phyloP scores from a whole-genome alignment of 1,140 invertebrate species.

The Ylistrum balloti region DNA sequence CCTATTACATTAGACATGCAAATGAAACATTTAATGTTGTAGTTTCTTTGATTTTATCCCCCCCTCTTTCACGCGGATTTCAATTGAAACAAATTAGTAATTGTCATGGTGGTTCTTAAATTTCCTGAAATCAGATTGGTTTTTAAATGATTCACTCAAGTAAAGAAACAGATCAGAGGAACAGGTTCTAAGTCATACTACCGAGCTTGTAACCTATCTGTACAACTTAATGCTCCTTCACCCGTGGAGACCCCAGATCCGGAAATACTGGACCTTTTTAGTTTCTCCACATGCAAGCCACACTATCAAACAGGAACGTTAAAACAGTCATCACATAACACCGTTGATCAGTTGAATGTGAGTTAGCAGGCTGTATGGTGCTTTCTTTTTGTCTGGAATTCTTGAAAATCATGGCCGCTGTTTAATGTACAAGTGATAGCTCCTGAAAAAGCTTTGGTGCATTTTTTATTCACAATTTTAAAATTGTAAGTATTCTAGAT shows the following conservation, averaged over 20 bases:
- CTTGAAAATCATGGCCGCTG: too few species aligned
- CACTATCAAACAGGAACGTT: not conserved
- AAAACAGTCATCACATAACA: too few species aligned
- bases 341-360: not conserved
- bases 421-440: too few species aligned
- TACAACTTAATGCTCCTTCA: constrained; percentile 15
- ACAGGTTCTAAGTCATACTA: not conserved
- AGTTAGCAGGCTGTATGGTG: not conserved
- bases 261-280: constrained; percentile 8
- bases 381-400: too few species aligned
- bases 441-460: too few species aligned
- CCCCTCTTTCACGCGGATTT: not conserved
- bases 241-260: not conserved
- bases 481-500: too few species aligned
- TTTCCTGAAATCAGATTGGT: constrained; percentile 8
- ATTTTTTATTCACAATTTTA: too few species aligned
- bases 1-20: not conserved
- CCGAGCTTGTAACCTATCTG: not conserved
- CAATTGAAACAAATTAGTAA: constrained; percentile 26
- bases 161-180: not conserved
- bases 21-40: not conserved
- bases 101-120: not conserved
- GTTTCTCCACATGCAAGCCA: constrained; percentile 1
- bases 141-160: constrained; percentile 35
- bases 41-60: not conserved